A percentile compares a stretch with the other conserved stretches of the same genome.
These are phyloP conservation scores for Trogon surrucura DNA, from an alignment of 2,113 vertebrate genomes.

Conservation along the genomic window DNA sequence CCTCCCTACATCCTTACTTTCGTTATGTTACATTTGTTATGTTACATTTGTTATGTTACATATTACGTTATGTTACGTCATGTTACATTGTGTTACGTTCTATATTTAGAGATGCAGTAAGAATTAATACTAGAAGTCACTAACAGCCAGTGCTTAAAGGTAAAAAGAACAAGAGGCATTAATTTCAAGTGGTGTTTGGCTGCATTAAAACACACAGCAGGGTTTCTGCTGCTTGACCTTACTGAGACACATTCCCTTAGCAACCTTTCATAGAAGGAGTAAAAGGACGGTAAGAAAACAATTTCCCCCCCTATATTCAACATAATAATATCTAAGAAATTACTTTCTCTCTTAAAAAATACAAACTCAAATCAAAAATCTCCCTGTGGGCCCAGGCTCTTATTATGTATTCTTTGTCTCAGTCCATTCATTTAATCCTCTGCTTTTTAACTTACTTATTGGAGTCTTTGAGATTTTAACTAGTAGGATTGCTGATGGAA, in stretches of 20 bases:
- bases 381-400: background rate
- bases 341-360: background rate
- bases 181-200: slow-evolving; percentile 50
- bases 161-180: slow-evolving; percentile 43
- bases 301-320: background rate
- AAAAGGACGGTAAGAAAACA: slow-evolving; percentile 42
- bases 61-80: no score
- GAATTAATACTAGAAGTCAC: slow-evolving; percentile 1
- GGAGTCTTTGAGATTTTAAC: background rate
- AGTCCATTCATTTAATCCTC: background rate
- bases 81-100: background rate
- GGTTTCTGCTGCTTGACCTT: slow-evolving; percentile 53
- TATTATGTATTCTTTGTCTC: background rate
- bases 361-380: background rate
- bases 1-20: no score
- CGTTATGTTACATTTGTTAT: no score
- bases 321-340: slow-evolving; percentile 22
- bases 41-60: no score
- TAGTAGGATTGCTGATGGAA: background rate
- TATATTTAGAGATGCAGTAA: background rate
- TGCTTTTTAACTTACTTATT: slow-evolving; percentile 1
- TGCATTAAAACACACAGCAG: slow-evolving; percentile 42
- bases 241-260: slow-evolving; percentile 55
- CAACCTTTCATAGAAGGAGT: slow-evolving; percentile 47
- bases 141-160: background rate